Evolutionary conservation across 2,888 invertebrate species (phyloP), one percentile per base, ranked within the genome.

Genomic region (Seira ritae): DNA sequence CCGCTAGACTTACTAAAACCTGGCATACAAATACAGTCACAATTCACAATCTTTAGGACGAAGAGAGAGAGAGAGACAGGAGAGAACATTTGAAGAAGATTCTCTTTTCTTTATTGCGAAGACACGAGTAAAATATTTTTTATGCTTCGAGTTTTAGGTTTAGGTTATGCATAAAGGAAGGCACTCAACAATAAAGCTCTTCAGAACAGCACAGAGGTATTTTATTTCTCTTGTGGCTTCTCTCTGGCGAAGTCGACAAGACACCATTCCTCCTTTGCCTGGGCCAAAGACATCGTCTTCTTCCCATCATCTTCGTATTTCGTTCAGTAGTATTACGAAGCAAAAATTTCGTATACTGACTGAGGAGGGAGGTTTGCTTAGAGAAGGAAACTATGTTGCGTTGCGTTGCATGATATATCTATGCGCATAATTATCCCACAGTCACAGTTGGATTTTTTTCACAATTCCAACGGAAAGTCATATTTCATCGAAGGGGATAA

Each of bases 381-480:
- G 31, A 31, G 31, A 8, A 31, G 8, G 31, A 31, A 31, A 31
- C 8, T 31, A 31, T 31, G 3, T 31, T 31, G 75, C 75, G 69
- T 15, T 10, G 20, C 19, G 65, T 65, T 1, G 65, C 17, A 65
- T 10, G 20, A 20, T 22, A 66, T 20, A 66, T 66, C 19, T 22
- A 22, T 31, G 8, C 15, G 12, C 15, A 66, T 78, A 78, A 78
- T 78, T 78, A 78, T 78, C 77, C 46, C 66, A 24, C 77, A 31
- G 31, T 31, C 31, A 31, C 31, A 78, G 70, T 77, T 77, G 69
- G 46, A 42, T 19, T 78, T 31, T 31, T 78, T 77, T 77, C 69
- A 78, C 70, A 70, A 69, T 77, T 78, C 20, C 70, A 70, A 71
- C 62, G 17, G 42, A 71, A 78, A 78, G 77, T 69, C 70, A 50